Conservation (phyloP, 2,888 invertebrate genomes). For the Pemphredon lugubris region DNA sequence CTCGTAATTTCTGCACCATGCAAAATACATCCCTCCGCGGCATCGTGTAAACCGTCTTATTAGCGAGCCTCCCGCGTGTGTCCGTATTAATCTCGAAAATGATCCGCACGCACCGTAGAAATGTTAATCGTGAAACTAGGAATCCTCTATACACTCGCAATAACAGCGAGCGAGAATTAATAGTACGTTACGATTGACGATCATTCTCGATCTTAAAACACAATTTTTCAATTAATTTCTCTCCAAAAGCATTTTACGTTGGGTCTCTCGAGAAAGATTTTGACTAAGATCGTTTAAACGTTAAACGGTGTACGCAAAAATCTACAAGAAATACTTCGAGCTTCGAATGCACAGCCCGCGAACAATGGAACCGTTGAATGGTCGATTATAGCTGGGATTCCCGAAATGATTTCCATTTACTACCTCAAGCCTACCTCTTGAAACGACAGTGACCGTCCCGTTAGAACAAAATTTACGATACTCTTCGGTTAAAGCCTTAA, state of each 20-base stretch:
- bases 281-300: too few species aligned
- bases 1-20: constrained; percentile 30
- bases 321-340: too few species aligned
- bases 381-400: constrained; percentile 39
- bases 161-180: too few species aligned
- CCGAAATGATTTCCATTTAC: constrained; percentile 25
- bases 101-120: not conserved
- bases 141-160: too few species aligned
- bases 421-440: constrained; percentile 18
- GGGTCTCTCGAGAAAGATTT: too few species aligned
- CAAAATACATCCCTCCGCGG: constrained; percentile 4
- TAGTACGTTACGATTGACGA: too few species aligned
- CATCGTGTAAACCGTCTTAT: constrained; percentile 34
- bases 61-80: constrained; percentile 13
- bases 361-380: constrained; percentile 21
- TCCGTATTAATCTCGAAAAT: constrained; percentile 42
- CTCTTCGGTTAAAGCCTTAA: not conserved
- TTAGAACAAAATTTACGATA: constrained; percentile 32
- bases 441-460: constrained; percentile 11
- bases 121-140: not conserved
- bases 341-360: too few species aligned
- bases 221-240: too few species aligned
- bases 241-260: too few species aligned
- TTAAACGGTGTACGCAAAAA: too few species aligned
- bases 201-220: too few species aligned